A percentile compares a stretch with the other conserved stretches of the same genome.
Evolutionary conservation across 2,113 vertebrate species (phyloP).

Genomic region (Gymnarchus niloticus): DNA sequence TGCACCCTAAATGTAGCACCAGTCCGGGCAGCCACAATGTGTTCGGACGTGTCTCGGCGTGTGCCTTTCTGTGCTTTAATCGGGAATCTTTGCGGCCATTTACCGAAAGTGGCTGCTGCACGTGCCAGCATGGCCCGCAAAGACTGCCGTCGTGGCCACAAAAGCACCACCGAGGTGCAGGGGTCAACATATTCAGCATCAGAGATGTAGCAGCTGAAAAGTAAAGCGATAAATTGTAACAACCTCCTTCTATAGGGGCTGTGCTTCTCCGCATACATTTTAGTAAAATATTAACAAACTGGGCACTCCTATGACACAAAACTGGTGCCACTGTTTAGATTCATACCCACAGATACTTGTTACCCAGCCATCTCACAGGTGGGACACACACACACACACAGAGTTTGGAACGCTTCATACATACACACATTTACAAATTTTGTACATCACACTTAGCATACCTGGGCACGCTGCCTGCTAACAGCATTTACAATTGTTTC

Average conservation of each 20-base stretch:
- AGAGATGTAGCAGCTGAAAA: not conserved
- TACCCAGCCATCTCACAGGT: not conserved
- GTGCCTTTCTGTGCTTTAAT: too few species aligned
- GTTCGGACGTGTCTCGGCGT: too few species aligned
- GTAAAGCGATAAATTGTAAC: not conserved
- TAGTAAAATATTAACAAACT: not conserved
- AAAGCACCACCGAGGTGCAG: too few species aligned
- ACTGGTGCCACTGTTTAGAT: not conserved
- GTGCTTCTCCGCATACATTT: not conserved
- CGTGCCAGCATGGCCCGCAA: too few species aligned
- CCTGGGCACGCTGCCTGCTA: not conserved
- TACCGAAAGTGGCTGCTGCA: too few species aligned
- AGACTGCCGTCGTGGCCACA: too few species aligned
- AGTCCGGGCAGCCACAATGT: too few species aligned
- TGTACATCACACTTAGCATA: not conserved
- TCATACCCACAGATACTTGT: not conserved
- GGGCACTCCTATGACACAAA: not conserved
- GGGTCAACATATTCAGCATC: not conserved
- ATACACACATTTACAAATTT: not conserved
- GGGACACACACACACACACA: not conserved
- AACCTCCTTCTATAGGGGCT: not conserved
- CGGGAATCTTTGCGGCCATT: too few species aligned
- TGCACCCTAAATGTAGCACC: too few species aligned
- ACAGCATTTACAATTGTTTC: constrained; percentile 5
- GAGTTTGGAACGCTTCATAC: too few species aligned